A percentile compares a stretch with the other conserved stretches of the same genome.
phyloP scores from a whole-genome alignment of 2,888 invertebrate genomes.

The Leptura quadrifasciata region DNA sequence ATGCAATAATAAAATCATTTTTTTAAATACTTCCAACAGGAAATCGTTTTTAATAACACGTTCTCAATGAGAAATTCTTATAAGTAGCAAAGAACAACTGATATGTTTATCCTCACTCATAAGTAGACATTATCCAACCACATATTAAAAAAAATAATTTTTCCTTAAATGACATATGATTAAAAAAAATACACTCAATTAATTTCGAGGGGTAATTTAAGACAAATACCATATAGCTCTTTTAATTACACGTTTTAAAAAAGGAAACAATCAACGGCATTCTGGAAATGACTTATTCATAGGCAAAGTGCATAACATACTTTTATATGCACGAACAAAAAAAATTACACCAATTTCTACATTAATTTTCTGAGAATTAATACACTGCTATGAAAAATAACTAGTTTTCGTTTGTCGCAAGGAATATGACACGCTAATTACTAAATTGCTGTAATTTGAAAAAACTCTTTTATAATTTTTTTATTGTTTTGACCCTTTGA shows the following conservation, averaged over 20 bases:
- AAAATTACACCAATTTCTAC: slow-evolving; percentile 37
- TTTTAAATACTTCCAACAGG: background rate
- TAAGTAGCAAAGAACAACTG: background rate
- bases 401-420: slow-evolving; percentile 3
- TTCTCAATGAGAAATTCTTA: background rate
- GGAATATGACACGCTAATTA: slow-evolving; percentile 19
- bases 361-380: slow-evolving; percentile 25
- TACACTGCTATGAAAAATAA: slow-evolving; percentile 24
- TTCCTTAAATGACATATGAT: slow-evolving; percentile 49
- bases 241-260: slow-evolving; percentile 48
- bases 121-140: background rate
- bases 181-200: slow-evolving; percentile 41
- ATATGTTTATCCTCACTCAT: slow-evolving; percentile 7
- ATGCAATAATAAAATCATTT: no score
- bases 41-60: slow-evolving; percentile 9
- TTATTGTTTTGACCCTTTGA: slow-evolving; percentile 15
- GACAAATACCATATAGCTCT: slow-evolving; percentile 38
- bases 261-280: slow-evolving; percentile 47
- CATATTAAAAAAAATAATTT: slow-evolving; percentile 42
- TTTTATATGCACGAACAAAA: slow-evolving; percentile 48
- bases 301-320: slow-evolving; percentile 49
- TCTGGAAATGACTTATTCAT: slow-evolving; percentile 40
- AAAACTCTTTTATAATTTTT: background rate
- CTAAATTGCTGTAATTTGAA: slow-evolving; percentile 12
- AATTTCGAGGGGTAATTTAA: slow-evolving; percentile 43